Evolutionary conservation across 2,797 vertebrate genomes (phyloP).

Genomic region (Lutjanus argentimaculatus): DNA sequence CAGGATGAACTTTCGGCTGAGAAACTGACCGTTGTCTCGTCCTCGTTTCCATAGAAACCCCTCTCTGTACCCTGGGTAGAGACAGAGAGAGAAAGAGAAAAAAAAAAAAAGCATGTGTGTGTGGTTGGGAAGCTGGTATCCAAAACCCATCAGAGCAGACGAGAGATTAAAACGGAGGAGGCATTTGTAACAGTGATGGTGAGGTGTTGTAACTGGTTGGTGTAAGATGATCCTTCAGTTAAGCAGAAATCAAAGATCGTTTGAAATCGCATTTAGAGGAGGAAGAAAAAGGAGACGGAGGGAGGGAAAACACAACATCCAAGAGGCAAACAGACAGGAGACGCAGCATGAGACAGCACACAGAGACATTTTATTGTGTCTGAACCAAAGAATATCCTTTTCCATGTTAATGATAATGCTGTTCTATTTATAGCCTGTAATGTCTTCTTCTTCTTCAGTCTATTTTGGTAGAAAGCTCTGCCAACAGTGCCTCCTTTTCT

Average conservation of each 20-base stretch:
- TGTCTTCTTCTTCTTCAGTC: conserved; percentile 27
- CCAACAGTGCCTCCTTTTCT: conserved; percentile 28
- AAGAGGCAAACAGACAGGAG: conserved; percentile 34
- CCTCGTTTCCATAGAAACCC: conserved; percentile 98
- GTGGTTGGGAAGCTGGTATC: conserved; percentile 22
- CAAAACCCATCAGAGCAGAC: conserved; percentile 24
- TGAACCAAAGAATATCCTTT: conserved; percentile 35
- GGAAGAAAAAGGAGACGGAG: not conserved
- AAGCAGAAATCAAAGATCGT: conserved; percentile 41
- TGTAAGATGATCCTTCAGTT: conserved; percentile 28
- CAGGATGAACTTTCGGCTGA: conserved; percentile 96
- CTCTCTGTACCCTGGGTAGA: conserved; percentile 93
- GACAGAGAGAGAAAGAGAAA: conserved; percentile 3
- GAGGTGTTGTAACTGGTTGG: conserved; percentile 30
- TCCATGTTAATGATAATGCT: conserved; percentile 47
- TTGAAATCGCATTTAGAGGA: conserved; percentile 33
- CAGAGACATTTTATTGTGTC: conserved; percentile 9
- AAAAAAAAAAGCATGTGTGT: conserved; percentile 2
- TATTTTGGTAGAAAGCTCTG: conserved; percentile 61
- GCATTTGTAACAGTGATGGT: conserved; percentile 11
- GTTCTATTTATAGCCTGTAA: conserved; percentile 56
- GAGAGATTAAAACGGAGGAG: conserved; percentile 42
- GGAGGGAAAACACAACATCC: conserved; percentile 11
- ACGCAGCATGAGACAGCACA: conserved; percentile 40
- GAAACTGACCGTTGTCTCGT: conserved; percentile 96